Conservation (phyloP, 2,113 vertebrate species). For the Nestor notabilis region DNA sequence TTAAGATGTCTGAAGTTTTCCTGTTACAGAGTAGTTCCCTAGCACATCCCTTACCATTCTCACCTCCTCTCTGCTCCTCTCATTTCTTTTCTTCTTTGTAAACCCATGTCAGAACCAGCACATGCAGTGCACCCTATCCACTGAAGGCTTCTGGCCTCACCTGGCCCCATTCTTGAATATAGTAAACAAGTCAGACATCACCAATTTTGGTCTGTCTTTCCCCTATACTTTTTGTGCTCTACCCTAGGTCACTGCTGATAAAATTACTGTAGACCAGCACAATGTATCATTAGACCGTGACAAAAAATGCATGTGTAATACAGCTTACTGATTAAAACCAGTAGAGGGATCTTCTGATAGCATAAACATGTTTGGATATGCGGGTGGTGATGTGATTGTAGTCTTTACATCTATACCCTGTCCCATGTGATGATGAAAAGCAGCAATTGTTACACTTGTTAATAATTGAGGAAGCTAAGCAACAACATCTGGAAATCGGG, state of each 20-base stretch:
- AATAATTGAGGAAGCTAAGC: slow-evolving; percentile 50
- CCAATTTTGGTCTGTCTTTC: neutral
- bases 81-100: neutral
- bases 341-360: neutral
- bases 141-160: neutral
- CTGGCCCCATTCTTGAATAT: neutral
- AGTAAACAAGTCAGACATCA: neutral
- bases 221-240: neutral
- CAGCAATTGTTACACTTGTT: neutral
- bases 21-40: neutral
- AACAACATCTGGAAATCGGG: slow-evolving; percentile 49
- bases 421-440: neutral
- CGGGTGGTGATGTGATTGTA: neutral
- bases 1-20: neutral
- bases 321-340: neutral
- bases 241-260: neutral
- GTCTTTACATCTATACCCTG: neutral
- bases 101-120: neutral
- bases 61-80: neutral
- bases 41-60: neutral
- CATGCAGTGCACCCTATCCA: fast-evolving
- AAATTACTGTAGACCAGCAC: neutral
- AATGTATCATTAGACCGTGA: neutral
- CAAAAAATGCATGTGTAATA: neutral
- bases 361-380: fast-evolving